These are phyloP conservation scores for Phyto melanocephala DNA, from an alignment of 2,888 invertebrate species.

Conservation along the genomic window DNA sequence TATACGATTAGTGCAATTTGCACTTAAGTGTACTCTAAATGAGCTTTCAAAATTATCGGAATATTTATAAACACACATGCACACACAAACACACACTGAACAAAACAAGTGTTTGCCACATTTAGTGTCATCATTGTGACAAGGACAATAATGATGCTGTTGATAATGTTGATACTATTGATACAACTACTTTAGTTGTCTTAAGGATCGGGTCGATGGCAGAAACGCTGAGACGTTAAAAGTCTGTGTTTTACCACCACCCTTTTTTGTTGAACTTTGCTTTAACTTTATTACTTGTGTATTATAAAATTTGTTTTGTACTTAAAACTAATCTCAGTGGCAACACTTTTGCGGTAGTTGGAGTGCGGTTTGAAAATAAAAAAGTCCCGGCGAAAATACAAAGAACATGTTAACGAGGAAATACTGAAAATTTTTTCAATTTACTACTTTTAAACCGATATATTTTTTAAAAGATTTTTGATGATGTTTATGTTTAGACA, in stretches of 20 bases:
- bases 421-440: too few relatives aligned
- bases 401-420: too few relatives aligned
- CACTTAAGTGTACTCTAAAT: slow-evolving; percentile 75
- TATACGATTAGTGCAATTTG: slow-evolving; percentile 78
- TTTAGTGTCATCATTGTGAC: slow-evolving; percentile 12
- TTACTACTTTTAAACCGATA: too few relatives aligned
- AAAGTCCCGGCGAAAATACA: too few relatives aligned
- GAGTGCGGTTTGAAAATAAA: neutral
- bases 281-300: slow-evolving; percentile 31
- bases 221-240: neutral
- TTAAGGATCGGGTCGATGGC: neutral
- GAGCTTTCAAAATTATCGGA: slow-evolving; percentile 68
- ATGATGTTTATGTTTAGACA: too few relatives aligned
- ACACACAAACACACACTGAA: neutral
- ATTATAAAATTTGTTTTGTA: slow-evolving; percentile 63
- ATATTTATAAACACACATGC: slow-evolving; percentile 42
- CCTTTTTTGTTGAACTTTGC: slow-evolving; percentile 23
- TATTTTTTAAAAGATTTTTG: too few relatives aligned
- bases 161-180: slow-evolving; percentile 31
- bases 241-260: slow-evolving; percentile 27
- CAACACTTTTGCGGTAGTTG: slow-evolving; percentile 62
- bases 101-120: neutral
- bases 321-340: slow-evolving; percentile 66
- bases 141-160: slow-evolving; percentile 7
- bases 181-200: slow-evolving; percentile 30